Evolutionary conservation across 2,113 vertebrate genomes (phyloP).

Genomic region (Mesocricetus auratus): DNA sequence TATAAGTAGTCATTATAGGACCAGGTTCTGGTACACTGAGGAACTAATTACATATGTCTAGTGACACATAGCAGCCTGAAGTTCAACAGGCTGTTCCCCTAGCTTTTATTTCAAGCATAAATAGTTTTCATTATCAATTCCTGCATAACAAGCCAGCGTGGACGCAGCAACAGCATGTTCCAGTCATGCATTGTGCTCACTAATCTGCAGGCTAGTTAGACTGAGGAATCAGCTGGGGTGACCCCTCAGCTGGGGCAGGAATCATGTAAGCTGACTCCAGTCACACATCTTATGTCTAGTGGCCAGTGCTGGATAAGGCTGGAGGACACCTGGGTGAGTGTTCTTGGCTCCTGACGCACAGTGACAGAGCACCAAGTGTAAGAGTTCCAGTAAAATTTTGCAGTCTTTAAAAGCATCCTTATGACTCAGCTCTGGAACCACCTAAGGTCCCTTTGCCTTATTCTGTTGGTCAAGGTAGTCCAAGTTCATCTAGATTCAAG

Average conservation of each 20-base stretch:
- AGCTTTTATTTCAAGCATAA: conserved; percentile 8
- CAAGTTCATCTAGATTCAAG: neutral
- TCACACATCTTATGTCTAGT: rapidly evolving
- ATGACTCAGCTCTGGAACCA: neutral
- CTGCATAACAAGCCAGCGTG: neutral
- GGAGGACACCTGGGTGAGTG: neutral
- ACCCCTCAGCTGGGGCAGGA: neutral
- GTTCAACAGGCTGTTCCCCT: neutral
- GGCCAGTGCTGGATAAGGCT: neutral
- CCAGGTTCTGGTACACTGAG: neutral
- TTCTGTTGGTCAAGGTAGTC: neutral
- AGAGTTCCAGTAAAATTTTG: neutral
- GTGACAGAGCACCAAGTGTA: neutral
- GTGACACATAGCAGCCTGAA: neutral
- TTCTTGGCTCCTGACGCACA: neutral
- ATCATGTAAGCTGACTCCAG: neutral
- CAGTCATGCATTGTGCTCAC: neutral
- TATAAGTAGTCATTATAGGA: neutral
- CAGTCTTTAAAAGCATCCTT: neutral
- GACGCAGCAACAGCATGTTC: neutral
- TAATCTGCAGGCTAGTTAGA: neutral
- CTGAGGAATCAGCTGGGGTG: neutral
- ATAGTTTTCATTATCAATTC: neutral
- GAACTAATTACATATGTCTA: neutral
- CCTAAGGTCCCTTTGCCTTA: neutral